Evolutionary conservation across 2,797 vertebrate genomes (phyloP).

Genomic region (Danio albolineatus): DNA sequence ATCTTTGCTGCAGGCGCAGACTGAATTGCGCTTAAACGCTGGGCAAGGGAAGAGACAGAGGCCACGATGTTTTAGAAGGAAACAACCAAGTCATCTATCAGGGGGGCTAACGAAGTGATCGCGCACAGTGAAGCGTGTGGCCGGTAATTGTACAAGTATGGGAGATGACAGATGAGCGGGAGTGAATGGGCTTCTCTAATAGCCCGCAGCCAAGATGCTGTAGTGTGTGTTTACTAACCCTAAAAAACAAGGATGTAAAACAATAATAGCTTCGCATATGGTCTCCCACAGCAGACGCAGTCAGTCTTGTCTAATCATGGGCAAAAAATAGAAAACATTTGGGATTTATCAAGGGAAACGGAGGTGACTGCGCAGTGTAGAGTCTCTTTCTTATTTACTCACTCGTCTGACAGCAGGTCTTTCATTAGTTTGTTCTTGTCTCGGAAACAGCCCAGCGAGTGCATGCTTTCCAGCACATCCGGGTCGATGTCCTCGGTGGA

Average conservation of each 20-base stretch:
- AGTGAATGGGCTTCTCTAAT: constrained; percentile 38
- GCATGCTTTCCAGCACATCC: constrained; percentile 98
- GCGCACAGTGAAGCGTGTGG: constrained; percentile 43
- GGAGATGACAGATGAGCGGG: constrained; percentile 57
- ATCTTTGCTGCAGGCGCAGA: constrained; percentile 4
- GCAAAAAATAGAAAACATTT: constrained; percentile 15
- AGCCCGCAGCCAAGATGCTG: constrained; percentile 29
- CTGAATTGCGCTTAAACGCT: constrained; percentile 42
- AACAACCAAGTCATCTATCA: constrained; percentile 58
- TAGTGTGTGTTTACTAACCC: constrained; percentile 48
- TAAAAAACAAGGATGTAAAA: constrained; percentile 44
- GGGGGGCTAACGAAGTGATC: constrained; percentile 40
- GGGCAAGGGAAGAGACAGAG: constrained; percentile 24
- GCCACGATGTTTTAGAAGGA: constrained; percentile 42
- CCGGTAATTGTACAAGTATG: constrained; percentile 52
- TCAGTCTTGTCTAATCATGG: constrained; percentile 15
- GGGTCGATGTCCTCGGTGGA: constrained; percentile 95
- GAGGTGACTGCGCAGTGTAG: not conserved
- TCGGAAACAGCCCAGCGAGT: constrained; percentile 97
- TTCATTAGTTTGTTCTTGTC: constrained; percentile 97
- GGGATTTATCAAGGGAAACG: not conserved
- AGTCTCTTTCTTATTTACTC: constrained; percentile 67
- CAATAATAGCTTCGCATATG: constrained; percentile 26
- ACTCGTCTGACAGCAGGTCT: constrained; percentile 97
- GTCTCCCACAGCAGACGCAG: constrained; percentile 39